These are phyloP conservation scores for Pholis gunnellus DNA, from an alignment of 2,113 vertebrate genomes.

Conservation along the genomic window DNA sequence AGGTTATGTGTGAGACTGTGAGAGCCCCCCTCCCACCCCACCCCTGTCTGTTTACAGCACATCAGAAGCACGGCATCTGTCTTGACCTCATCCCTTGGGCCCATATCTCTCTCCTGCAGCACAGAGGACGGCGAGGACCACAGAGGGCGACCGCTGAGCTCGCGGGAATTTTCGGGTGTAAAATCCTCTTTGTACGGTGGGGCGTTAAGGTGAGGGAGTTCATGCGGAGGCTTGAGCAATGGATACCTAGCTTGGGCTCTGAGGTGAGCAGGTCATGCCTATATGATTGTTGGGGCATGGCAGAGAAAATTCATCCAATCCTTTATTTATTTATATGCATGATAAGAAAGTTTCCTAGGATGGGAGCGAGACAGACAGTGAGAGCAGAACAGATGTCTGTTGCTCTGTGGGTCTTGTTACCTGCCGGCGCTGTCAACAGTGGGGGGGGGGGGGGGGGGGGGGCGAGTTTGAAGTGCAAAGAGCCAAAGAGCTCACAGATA, in stretches of 20 bases:
- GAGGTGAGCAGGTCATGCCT: constrained; percentile 5
- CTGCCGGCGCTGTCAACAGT: constrained; percentile 58
- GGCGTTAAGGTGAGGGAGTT: constrained; percentile 5
- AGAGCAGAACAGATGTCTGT: constrained; percentile 56
- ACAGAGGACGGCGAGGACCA: constrained; percentile 36
- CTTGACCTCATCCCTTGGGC: constrained; percentile 51
- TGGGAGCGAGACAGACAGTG: constrained; percentile 16
- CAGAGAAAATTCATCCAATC: constrained; percentile 2
- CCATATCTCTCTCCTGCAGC: constrained; percentile 59
- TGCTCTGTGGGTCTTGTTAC: constrained; percentile 43
- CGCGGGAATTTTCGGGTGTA: constrained; percentile 22
- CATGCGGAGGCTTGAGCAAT: not conserved
- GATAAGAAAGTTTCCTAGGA: constrained; percentile 16
- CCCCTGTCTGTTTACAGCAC: constrained; percentile 52
- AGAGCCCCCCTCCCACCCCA: constrained; percentile 5
- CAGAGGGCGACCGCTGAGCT: constrained; percentile 36
- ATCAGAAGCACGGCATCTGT: constrained; percentile 38
- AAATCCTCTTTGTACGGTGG: constrained; percentile 38
- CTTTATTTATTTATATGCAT: not conserved
- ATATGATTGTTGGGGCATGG: not conserved
- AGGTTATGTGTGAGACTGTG: constrained; percentile 69
- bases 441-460: constrained; percentile 60
- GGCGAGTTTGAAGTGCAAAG: constrained; percentile 48
- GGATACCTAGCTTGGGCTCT: not conserved
- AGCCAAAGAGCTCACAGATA: constrained; percentile 43